Evolutionary conservation across 1,140 invertebrate species (phyloP).

Genomic region (Chlorops oryzae): DNA sequence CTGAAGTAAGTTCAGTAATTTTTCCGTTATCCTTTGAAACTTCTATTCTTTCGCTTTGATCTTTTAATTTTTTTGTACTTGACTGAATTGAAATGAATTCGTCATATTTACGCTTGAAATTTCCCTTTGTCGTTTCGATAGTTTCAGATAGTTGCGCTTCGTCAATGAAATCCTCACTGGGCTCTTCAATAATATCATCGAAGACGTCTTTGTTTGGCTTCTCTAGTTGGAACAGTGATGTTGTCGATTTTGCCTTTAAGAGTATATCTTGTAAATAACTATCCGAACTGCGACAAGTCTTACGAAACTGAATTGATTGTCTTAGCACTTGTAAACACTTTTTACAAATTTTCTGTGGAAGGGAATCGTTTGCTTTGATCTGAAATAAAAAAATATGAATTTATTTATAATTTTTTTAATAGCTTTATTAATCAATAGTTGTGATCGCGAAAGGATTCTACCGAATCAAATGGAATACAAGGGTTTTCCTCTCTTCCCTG

Average conservation of each 20-base stretch:
- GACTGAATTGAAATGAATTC: background rate
- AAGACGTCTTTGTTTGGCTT: background rate
- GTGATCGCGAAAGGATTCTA: too few relatives aligned
- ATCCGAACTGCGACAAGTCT: constrained; percentile 23
- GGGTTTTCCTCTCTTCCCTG: constrained; percentile 12
- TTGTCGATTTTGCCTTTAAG: constrained; percentile 25
- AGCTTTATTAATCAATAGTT: too few relatives aligned
- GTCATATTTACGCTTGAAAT: background rate
- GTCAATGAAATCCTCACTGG: background rate
- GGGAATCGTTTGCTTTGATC: constrained; percentile 24
- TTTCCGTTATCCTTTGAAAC: background rate
- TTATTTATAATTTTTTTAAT: background rate
- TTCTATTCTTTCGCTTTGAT: background rate
- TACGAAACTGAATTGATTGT: constrained; percentile 21
- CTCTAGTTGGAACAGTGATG: constrained; percentile 7
- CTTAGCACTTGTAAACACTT: constrained; percentile 22
- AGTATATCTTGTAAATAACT: constrained; percentile 23
- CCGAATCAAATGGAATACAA: background rate
- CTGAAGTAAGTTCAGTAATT: background rate
- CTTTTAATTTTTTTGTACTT: background rate
- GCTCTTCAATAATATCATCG: background rate
- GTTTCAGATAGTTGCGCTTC: too few relatives aligned
- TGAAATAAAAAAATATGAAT: constrained; percentile 4
- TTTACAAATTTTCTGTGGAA: constrained; percentile 34
- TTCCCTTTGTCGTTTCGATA: background rate